Evolutionary conservation across 1,140 invertebrate species (phyloP).

Genomic region (Solenopsis fugax): DNA sequence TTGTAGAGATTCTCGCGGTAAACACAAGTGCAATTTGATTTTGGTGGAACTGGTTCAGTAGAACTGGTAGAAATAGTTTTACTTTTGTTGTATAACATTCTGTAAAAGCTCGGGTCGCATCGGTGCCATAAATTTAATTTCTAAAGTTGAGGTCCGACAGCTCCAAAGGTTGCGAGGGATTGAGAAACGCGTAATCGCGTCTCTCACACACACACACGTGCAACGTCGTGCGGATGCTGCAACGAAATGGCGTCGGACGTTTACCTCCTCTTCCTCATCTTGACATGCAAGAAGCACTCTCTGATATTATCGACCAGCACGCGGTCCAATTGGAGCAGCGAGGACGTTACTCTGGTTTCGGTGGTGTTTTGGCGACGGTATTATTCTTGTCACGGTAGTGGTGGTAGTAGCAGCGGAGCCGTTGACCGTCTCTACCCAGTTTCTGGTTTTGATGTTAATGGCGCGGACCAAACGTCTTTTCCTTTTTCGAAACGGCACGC

Average conservation of each 20-base stretch:
- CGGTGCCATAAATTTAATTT: slow-evolving; percentile 27
- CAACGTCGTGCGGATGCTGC: background rate
- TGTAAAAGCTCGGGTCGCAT: background rate
- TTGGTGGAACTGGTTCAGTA: background rate
- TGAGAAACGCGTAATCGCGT: background rate
- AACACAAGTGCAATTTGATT: slow-evolving; percentile 3
- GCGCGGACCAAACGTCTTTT: background rate
- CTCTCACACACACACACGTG: background rate
- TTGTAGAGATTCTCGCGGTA: background rate
- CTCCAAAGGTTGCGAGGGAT: slow-evolving; percentile 13
- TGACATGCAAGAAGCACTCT: slow-evolving; percentile 26
- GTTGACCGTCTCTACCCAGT: slow-evolving; percentile 5
- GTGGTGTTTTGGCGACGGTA: slow-evolving; percentile 17
- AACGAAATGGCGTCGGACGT: slow-evolving; percentile 1
- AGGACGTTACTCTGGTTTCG: slow-evolving; percentile 30
- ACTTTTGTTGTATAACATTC: background rate
- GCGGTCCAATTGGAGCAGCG: slow-evolving; percentile 25
- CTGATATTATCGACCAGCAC: slow-evolving; percentile 28
- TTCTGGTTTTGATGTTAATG: slow-evolving; percentile 25
- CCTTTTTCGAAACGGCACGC: slow-evolving; percentile 15
- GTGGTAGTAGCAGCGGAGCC: background rate
- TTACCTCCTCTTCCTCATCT: slow-evolving; percentile 18
- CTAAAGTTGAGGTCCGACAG: background rate
- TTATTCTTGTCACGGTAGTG: background rate
- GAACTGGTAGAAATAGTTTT: background rate